Base-by-base conservation (phyloP, 2,797 vertebrate species). In the Paramormyrops hopkinsi region DNA sequence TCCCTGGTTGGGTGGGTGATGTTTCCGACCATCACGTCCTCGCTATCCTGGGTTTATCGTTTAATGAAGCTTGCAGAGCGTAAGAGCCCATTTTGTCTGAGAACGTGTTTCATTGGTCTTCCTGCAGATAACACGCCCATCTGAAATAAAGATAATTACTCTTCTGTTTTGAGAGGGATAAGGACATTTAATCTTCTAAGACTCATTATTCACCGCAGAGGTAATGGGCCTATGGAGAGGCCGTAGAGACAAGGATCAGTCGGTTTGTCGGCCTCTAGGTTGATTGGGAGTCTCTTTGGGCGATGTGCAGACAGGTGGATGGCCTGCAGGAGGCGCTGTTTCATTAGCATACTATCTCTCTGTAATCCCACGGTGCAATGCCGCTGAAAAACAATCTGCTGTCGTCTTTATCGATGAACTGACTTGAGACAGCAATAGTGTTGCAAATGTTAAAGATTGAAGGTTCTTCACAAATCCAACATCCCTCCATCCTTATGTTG, bases 181-280 rank as follows among this genome's bases (percentile, higher is more conserved):
- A 92, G 92, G 91, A 89, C 89, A 90, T 92, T 92, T 92, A 92
- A 92, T 91, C 91, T 91, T 89, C 88, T 89, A 88, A 92, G 88
- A 90, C 91, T 92, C 88, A 88, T 91, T 90, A 90, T 91, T 92
- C 89, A 90, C 87, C 17, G 86, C 87, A 65, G 87, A 90, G 90
- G 89, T 91, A 91, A 92, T 91, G 88, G 84, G 90, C 46, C 84
- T 86, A 65, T 46, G 11, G 73, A 88, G 82, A 29, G 73, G 90
- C 53, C 85, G 89, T 50, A 88, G 89, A 89, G 86, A 88, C 54
- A 87, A 89, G 83, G 53, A 8, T 53, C 53, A 73, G 85, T 54
- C 65, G 89, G 82, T 56, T 48, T 88, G 62, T 62, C 88, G 22
- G 50, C 87, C 59, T 59, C 86, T 85, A 53, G 48, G 56, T 82